phyloP scores from a whole-genome alignment of 92 coral and sea anemone genomes.

The Epizoanthus scotinus region DNA sequence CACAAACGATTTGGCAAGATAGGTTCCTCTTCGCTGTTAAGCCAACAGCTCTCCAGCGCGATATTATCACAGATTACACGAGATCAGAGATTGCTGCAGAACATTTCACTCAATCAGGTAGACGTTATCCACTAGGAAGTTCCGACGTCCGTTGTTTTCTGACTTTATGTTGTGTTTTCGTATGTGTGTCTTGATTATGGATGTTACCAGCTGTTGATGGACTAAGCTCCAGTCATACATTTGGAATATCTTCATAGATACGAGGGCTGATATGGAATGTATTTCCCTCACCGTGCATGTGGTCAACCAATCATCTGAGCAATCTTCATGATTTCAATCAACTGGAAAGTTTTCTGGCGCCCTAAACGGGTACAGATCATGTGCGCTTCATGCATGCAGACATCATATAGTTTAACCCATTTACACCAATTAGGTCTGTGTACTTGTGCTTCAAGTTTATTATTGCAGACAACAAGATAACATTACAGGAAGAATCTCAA shows the following conservation, averaged over 20 bases:
- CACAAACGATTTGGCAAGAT: too few relatives aligned
- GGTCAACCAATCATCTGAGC: neutral
- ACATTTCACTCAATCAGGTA: neutral
- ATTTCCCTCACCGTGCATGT: neutral
- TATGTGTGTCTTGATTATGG: constrained; percentile 8
- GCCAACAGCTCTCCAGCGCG: too few relatives aligned
- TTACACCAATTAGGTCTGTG: neutral
- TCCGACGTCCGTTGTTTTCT: neutral
- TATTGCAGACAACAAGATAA: neutral
- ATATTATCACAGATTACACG: too few relatives aligned
- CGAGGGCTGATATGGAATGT: neutral
- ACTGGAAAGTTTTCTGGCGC: neutral
- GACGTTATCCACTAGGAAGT: neutral
- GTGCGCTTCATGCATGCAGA: neutral
- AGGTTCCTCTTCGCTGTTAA: too few relatives aligned
- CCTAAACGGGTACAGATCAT: neutral
- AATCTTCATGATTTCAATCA: neutral
- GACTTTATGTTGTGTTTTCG: neutral
- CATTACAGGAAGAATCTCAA: neutral
- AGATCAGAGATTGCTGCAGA: too few relatives aligned
- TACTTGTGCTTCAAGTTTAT: neutral
- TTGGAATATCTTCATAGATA: neutral
- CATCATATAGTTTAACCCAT: neutral
- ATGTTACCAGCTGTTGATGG: constrained; percentile 23
- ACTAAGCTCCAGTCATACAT: neutral